Conservation (phyloP, 37 sponge, comb jelly and placozoan species). For the Ianthella basta region DNA sequence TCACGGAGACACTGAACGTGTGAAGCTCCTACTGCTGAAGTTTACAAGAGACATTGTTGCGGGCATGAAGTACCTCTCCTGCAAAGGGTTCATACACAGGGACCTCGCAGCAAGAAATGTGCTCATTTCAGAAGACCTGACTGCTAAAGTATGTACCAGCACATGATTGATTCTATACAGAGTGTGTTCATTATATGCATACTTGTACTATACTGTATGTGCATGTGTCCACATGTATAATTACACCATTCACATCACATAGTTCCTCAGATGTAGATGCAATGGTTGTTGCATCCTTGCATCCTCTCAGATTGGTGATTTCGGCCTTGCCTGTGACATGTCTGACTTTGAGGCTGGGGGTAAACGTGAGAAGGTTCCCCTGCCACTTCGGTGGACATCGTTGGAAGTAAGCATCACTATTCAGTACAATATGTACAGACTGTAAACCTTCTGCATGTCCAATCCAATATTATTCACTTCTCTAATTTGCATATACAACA, state of each 20-base stretch:
- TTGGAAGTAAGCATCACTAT: slow-evolving; percentile 1
- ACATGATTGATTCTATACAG: no score
- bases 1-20: no score
- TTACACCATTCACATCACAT: no score
- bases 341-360: not conserved
- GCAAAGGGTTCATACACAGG: slow-evolving; percentile 14
- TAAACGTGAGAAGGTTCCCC: not conserved
- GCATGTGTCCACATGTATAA: no score
- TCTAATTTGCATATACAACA: no score
- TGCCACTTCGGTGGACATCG: slow-evolving; percentile 20
- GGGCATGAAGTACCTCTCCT: slow-evolving; percentile 22
- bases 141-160: not conserved
- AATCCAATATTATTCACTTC: no score
- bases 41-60: slow-evolving; percentile 13
- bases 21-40: not conserved
- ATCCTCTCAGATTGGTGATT: slow-evolving; percentile 70
- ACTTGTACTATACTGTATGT: no score
- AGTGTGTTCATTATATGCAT: no score
- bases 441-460: no score
- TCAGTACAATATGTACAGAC: not conserved
- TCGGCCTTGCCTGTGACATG: slow-evolving; percentile 74
- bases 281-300: no score
- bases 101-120: slow-evolving; percentile 19
- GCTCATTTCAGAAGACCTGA: slow-evolving; percentile 5
- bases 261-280: no score